Evolutionary conservation across 2,797 vertebrate species (phyloP), one percentile per base, ranked within the genome.

Genomic region (Ambastaia sidthimunki): DNA sequence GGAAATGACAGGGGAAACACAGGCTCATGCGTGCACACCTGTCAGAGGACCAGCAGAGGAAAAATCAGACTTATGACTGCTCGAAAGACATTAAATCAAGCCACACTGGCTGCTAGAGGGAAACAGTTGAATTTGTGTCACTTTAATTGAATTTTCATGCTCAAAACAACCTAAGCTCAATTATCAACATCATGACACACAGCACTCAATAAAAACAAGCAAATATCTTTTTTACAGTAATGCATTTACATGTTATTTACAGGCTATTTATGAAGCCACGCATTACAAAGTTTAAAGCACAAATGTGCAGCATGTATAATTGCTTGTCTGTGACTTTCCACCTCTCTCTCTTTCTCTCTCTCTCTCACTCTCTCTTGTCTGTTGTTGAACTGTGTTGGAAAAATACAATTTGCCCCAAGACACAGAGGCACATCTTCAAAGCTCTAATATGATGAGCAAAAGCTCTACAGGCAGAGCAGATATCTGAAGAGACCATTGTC

Each of bases 401-500:
- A 55, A 44, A 70, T 82, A 37, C 74, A 74, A 37, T 60, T 81
- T 66, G 54, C 80, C 81, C 74, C 71, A 18, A 76, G 84, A 82
- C 41, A 70, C 55, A 31, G 50, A 47, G 82, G 82, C 74, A 77
- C 65, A 85, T 84, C 71, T 85, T 82, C 67, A 79, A 81, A 57
- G 74, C 60, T 50, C 85, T 84, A 31, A 84, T 84, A 83, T 81
- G 71, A 84, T 73, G 28, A 76, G 50, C 44, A 18, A 50, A 66
- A 12, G 50, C 74, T 88, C 82, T 85, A 65, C 76, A 78, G 69
- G 28, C 28, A 41, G n/a, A 82, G 71, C 5, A 10, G n/a, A n/a
- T 5, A 28, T 83, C 81, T 83, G 77, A 86, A 52, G 31, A 85
- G 74, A 87, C 78, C 71, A 81, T 77, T 80, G 87, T 89, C 80